Conservation (phyloP, 2,113 vertebrate genomes). For the Heteronetta atricapilla region DNA sequence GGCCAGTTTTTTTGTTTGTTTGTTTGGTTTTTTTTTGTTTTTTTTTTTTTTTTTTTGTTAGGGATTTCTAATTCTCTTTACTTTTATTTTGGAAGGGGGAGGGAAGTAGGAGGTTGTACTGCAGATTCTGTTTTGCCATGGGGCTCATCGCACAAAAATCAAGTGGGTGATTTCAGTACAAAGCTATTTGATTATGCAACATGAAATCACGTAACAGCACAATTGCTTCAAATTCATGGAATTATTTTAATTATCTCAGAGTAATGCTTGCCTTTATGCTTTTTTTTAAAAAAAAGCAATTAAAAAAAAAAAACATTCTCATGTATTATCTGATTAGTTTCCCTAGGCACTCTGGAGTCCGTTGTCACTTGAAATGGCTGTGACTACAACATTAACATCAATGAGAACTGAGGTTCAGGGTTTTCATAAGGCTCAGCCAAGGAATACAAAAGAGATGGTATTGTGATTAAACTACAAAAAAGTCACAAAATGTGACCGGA, state of each 20-base stretch:
- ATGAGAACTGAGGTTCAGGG: background rate
- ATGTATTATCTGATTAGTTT: background rate
- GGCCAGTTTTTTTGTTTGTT: background rate
- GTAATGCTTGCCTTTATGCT: background rate
- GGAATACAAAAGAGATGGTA: background rate
- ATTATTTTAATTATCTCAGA: conserved; percentile 44
- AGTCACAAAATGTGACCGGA: background rate
- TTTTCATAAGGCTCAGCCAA: background rate
- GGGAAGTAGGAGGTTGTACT: conserved; percentile 40
- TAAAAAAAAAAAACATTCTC: too few species aligned
- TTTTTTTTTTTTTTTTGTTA: conserved; percentile 8
- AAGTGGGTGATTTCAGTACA: conserved; percentile 50
- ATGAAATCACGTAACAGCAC: conserved; percentile 11
- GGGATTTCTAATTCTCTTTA: background rate
- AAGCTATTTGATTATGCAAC: conserved; percentile 49
- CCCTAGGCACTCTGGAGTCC: background rate
- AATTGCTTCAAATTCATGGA: conserved; percentile 28
- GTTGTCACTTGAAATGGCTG: conserved; percentile 10
- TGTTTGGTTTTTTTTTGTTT: too few species aligned
- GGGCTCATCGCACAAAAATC: conserved; percentile 25
- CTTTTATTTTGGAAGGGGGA: conserved; percentile 32
- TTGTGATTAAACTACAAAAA: background rate
- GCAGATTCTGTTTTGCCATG: conserved; percentile 50
- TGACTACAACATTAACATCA: background rate
- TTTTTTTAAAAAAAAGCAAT: too few species aligned